phyloP scores from a whole-genome alignment of 2,888 invertebrate genomes.

The Apamea crenata region DNA sequence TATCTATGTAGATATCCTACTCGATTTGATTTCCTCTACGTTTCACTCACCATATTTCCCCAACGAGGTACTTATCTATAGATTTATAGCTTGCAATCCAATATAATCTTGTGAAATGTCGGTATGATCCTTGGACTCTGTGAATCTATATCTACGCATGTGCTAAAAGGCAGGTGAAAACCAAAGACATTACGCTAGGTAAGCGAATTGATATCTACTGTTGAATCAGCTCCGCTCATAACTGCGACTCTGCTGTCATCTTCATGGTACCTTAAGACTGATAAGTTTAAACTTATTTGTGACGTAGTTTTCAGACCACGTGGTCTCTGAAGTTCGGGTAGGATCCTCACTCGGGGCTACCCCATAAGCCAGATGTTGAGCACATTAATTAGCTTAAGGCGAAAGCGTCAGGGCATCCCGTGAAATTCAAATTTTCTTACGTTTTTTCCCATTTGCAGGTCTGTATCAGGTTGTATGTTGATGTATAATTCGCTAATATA shows the following conservation, averaged over 20 bases:
- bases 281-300: too few species aligned
- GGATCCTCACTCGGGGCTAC: too few species aligned
- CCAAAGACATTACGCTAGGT: neutral
- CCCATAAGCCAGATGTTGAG: too few species aligned
- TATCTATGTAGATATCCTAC: conserved; percentile 3
- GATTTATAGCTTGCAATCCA: neutral
- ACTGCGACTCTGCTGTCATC: neutral
- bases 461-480: too few species aligned
- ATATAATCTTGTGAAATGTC: conserved; percentile 6
- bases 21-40: conserved; percentile 2
- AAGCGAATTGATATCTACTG: neutral
- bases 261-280: neutral
- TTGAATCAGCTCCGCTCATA: neutral
- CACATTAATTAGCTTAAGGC: too few species aligned
- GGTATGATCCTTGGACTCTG: neutral
- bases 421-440: too few species aligned
- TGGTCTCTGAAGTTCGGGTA: neutral
- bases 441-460: too few species aligned
- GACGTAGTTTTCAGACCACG: neutral
- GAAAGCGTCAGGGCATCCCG: too few species aligned
- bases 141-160: neutral
- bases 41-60: neutral
- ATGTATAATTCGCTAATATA: too few species aligned
- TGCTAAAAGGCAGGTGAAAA: neutral
- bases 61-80: neutral